Percentiles rank a stretch among this genome's conserved stretches.
Evolutionary conservation across 2,888 invertebrate species (phyloP).

Genomic region (Mythimna pallens): DNA sequence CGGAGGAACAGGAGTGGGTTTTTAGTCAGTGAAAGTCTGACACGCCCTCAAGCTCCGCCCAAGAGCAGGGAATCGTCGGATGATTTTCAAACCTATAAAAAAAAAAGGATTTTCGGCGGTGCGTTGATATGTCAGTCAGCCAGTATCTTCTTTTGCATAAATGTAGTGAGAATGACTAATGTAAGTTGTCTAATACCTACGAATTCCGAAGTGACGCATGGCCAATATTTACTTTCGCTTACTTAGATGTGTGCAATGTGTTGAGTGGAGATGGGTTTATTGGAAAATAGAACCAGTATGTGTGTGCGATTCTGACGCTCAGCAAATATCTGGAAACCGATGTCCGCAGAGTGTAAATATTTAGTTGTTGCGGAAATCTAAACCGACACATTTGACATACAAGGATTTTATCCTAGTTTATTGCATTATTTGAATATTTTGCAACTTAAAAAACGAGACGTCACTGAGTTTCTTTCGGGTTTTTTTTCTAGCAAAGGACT

Average conservation of each 20-base stretch:
- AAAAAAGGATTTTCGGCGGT: no score
- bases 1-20: no score
- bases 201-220: slow-evolving; percentile 2
- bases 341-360: slow-evolving; percentile 34
- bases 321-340: slow-evolving; percentile 30
- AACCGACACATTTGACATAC: slow-evolving; percentile 7
- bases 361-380: slow-evolving; percentile 22
- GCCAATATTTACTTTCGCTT: slow-evolving; percentile 9
- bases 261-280: slow-evolving; percentile 11
- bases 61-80: no score
- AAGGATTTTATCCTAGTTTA: background rate
- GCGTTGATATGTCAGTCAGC: no score
- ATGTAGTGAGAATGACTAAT: background rate
- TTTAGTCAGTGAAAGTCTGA: no score
- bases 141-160: no score
- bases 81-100: no score
- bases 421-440: background rate
- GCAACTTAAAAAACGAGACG: slow-evolving; percentile 1
- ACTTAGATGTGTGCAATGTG: slow-evolving; percentile 22
- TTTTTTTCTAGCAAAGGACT: background rate
- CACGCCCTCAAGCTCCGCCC: no score
- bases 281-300: slow-evolving; percentile 17
- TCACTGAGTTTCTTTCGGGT: background rate
- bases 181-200: background rate
- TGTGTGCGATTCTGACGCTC: slow-evolving; percentile 19